phyloP scores from a whole-genome alignment of 2,888 invertebrate species.

The Clitarchus hookeri region DNA sequence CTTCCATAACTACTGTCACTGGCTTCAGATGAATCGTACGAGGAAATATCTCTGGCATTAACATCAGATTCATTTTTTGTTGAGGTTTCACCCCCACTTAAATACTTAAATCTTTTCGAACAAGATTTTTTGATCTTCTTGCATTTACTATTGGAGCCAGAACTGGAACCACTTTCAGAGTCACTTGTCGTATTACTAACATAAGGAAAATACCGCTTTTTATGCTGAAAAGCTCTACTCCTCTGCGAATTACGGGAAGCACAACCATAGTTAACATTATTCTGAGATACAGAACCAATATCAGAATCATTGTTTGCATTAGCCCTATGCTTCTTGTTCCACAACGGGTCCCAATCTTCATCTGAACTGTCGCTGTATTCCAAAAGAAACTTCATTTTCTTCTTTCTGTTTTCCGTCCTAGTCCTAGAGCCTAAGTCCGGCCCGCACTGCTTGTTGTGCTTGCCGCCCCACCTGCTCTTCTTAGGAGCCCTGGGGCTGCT shows the following conservation, averaged over 20 bases:
- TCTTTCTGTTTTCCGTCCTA: slow-evolving; percentile 15
- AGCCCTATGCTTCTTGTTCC: slow-evolving; percentile 17
- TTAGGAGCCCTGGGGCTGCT: neutral
- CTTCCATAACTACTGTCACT: neutral
- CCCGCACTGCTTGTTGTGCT: neutral
- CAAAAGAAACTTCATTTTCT: slow-evolving; percentile 31
- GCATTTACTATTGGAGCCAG: slow-evolving; percentile 18
- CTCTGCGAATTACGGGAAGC: slow-evolving; percentile 14
- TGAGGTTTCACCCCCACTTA: neutral
- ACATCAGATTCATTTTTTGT: slow-evolving; percentile 25
- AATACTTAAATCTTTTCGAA: slow-evolving; percentile 27
- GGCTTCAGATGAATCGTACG: neutral
- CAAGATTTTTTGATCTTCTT: slow-evolving; percentile 27
- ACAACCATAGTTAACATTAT: neutral
- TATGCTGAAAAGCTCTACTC: slow-evolving; percentile 16
- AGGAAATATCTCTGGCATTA: slow-evolving; percentile 14
- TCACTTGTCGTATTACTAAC: slow-evolving; percentile 22
- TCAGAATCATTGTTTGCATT: slow-evolving; percentile 16
- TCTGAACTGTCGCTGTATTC: slow-evolving; percentile 35
- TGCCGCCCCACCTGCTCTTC: neutral
- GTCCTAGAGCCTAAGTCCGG: neutral
- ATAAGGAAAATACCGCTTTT: slow-evolving; percentile 18
- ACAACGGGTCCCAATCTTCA: slow-evolving; percentile 25
- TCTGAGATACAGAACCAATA: neutral
- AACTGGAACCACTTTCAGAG: neutral